These are phyloP conservation scores for Takifugu flavidus DNA, from an alignment of 2,113 vertebrate species.

Conservation along the genomic window DNA sequence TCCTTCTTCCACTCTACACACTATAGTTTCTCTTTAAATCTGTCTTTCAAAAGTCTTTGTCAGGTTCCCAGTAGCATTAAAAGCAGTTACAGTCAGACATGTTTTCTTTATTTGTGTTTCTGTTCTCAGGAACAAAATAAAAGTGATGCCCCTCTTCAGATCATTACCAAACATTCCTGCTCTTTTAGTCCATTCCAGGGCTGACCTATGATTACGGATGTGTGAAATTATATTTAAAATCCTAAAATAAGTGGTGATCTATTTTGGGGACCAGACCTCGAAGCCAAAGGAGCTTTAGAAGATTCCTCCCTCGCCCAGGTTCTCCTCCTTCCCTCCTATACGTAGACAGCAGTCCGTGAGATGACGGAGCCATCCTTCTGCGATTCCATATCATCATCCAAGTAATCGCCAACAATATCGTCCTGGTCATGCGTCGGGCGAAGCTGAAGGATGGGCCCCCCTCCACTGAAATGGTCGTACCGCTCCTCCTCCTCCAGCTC, in stretches of 20 bases:
- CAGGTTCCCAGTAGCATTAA: conserved; percentile 47
- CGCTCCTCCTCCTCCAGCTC: conserved; percentile 78
- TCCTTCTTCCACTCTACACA: conserved; percentile 25
- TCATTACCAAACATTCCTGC: conserved; percentile 22
- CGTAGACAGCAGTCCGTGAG: conserved; percentile 86
- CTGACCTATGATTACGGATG: conserved; percentile 52
- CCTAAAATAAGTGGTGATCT: conserved; percentile 64
- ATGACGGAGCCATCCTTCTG: conserved; percentile 89
- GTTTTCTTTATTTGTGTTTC: conserved; percentile 28
- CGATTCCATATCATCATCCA: conserved; percentile 90
- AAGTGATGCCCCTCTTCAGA: conserved; percentile 14
- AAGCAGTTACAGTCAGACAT: conserved; percentile 42
- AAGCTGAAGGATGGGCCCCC: conserved; percentile 73
- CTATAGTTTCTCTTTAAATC: conserved; percentile 41
- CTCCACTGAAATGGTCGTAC: conserved; percentile 75
- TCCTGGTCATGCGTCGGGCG: conserved; percentile 55
- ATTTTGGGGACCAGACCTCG: conserved; percentile 32
- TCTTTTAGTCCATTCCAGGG: conserved; percentile 38
- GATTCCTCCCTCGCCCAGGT: conserved; percentile 13
- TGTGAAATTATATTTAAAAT: conserved; percentile 51
- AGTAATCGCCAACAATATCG: conserved; percentile 63
- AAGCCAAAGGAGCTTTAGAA: conserved; percentile 36
- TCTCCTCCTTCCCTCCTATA: conserved; percentile 66
- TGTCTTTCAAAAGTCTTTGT: conserved; percentile 49
- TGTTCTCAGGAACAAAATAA: conserved; percentile 30